Conservation (phyloP, 2,888 invertebrate genomes). For the Limnephilus lunatus region DNA sequence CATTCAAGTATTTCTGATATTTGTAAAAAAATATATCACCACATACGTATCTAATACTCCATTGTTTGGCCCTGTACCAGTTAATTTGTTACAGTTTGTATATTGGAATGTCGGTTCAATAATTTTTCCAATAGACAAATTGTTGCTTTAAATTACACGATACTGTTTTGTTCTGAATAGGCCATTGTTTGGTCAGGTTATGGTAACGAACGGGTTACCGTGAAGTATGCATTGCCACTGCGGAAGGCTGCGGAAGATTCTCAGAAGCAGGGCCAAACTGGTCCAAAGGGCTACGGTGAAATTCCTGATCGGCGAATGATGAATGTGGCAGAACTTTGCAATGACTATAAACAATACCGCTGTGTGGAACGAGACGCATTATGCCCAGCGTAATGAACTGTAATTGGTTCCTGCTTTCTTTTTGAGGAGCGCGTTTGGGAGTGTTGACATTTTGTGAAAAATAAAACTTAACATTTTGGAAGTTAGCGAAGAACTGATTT, state of each 20-base stretch:
- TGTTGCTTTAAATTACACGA: conserved; percentile 61
- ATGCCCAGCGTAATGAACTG: neutral
- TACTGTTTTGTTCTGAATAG: conserved; percentile 42
- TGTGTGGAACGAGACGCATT: neutral
- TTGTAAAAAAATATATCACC: neutral
- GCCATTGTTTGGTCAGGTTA: conserved; percentile 49
- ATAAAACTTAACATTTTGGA: too few relatives aligned
- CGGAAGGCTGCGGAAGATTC: conserved; percentile 50
- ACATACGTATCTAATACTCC: neutral
- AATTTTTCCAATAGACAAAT: conserved; percentile 60
- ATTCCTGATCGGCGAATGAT: neutral
- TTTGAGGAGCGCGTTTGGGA: neutral
- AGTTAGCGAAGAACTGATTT: neutral
- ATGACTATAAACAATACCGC: neutral
- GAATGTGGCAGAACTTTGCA: neutral
- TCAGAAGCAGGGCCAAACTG: neutral
- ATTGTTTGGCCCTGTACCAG: conserved; percentile 13
- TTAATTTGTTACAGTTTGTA: neutral
- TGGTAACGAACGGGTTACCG: conserved; percentile 52
- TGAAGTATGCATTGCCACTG: conserved; percentile 58
- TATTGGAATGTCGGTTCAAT: conserved; percentile 58
- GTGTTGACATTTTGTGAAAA: neutral
- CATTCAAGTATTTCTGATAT: neutral
- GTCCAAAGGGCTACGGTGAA: neutral
- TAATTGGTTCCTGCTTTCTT: neutral